Base-by-base conservation (phyloP, 1,140 invertebrate species). In the Lysiphlebus fabarum region DNA sequence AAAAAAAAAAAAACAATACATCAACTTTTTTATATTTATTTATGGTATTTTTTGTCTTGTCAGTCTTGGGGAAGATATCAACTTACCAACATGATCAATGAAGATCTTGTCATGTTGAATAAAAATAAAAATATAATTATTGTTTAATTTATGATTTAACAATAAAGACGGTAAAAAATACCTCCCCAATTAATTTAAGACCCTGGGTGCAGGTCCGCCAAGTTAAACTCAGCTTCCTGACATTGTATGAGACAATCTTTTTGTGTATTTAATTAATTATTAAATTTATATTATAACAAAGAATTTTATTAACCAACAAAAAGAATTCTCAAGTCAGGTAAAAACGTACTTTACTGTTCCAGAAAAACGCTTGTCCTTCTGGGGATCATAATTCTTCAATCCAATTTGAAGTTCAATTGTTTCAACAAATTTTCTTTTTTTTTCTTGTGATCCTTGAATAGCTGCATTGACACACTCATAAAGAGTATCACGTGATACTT, bases 341-440 rank as follows among this genome's bases (percentile, higher is more conserved):
- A 82, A 65, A 76, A 91, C 92, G 83, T 97, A 99, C 96, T 97
- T 99, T 83, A 99, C 95, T 74, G 98, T 99, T 82, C 98, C 98
- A 74, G 93, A 95, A 90, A 99, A 99, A 98, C 98, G 97, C 83
- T 99, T 99, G 85, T 99, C 98, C 90, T 99, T 99, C 78, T 98
- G 95, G 58, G 98, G 96, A 85, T 99, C 98, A 86, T 99, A 99
- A 82, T 99, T 99, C 87, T 99, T 99, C 80, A 99, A 82, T 70
- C 95, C 95, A 77, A 99, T 97, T 84, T 99, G 98, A n/a, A 99
- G 84, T 81, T 99, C 98, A 41, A 99, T 93, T 1, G 96, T 97
- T 80, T 99, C 96, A 61, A 95, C 81, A 74, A 99, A 99, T 56
- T 93, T 93, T 69, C 96, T 88, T 76, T 95, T 95, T 74, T 95